Conservation (phyloP, 2,113 vertebrate species). For the Phoxinus phoxinus region DNA sequence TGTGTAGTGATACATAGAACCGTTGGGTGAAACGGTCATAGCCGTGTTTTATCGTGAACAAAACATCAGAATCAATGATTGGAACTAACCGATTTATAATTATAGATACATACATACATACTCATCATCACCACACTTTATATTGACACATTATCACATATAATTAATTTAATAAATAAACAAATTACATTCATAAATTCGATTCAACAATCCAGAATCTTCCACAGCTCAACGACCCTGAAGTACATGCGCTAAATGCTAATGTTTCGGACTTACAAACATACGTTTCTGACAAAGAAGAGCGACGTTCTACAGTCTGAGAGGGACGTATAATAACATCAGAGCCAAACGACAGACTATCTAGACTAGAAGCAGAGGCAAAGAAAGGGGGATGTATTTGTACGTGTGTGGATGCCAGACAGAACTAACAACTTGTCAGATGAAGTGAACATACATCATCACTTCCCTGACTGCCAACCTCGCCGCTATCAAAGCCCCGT, state of each 20-base stretch:
- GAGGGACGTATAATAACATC: not conserved
- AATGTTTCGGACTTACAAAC: not conserved
- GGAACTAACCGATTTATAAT: too few relatives aligned
- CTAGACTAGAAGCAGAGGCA: not conserved
- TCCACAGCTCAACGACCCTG: not conserved
- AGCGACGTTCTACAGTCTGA: not conserved
- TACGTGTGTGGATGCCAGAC: slow-evolving; percentile 27
- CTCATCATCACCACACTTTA: too few relatives aligned
- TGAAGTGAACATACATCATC: slow-evolving; percentile 52
- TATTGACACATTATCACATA: too few relatives aligned
- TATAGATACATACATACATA: too few relatives aligned
- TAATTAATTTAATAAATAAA: too few relatives aligned
- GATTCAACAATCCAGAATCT: too few relatives aligned
- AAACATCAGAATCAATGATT: too few relatives aligned
- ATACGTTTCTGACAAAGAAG: not conserved
- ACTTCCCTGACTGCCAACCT: slow-evolving; percentile 44
- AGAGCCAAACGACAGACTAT: not conserved
- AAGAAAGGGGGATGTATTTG: not conserved
- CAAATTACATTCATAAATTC: too few relatives aligned
- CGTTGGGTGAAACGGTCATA: too few relatives aligned
- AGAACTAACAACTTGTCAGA: slow-evolving; percentile 51
- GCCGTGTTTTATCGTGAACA: too few relatives aligned
- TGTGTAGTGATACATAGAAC: too few relatives aligned
- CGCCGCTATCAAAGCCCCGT: slow-evolving; percentile 46
- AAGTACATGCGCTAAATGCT: not conserved